Base-by-base conservation (phyloP, 2,888 invertebrate species). In the Synergus umbraculus region DNA sequence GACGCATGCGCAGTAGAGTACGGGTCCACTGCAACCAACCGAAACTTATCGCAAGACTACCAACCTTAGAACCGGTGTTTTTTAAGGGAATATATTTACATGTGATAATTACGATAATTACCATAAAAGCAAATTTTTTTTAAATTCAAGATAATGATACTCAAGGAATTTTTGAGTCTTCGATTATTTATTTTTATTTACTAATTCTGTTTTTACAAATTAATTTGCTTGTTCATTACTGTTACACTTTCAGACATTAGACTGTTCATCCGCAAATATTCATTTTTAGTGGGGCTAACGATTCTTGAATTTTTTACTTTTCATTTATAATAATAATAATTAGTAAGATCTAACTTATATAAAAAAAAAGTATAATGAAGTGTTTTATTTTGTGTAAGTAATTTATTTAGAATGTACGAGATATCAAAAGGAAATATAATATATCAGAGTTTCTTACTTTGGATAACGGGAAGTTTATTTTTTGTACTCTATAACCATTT, bases 361-460 rank as follows among this genome's bases (percentile, higher is more conserved):
- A 64, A 41, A 3, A 64, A 64, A 44, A 41, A 44, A 44, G 1
- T 0, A 43, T 67, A 18, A 46, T 13, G 4, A 46, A 46, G 15
- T 69, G 37, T 60, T 37, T 12, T 15, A 73, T 58, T 54, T 54
- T 73, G 9, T 73, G 73, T 73, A 73, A 54, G 73, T 73, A 73
- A 58, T 73, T 73, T 73, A 73, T 73, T 73, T 73, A 73, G n/a
- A 73, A 73, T 73, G 37, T 49, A 73, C 12, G 54, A 73, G 73
- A 54, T 54, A 58, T 73, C n/a, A 54, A 54, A 58, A 73, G 18
- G 37, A 73, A 73, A 73, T 73, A 73, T 73, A 73, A 29, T 10
- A 46, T 46, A 10, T 73, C 18, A 46, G 12, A 46, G 12, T 49
- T 73, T 73, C n/a, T 54, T 54, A 73, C 73, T 73, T 73, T 54